phyloP scores from a whole-genome alignment of 2,113 vertebrate species.

The Grammomys dolichurus region DNA sequence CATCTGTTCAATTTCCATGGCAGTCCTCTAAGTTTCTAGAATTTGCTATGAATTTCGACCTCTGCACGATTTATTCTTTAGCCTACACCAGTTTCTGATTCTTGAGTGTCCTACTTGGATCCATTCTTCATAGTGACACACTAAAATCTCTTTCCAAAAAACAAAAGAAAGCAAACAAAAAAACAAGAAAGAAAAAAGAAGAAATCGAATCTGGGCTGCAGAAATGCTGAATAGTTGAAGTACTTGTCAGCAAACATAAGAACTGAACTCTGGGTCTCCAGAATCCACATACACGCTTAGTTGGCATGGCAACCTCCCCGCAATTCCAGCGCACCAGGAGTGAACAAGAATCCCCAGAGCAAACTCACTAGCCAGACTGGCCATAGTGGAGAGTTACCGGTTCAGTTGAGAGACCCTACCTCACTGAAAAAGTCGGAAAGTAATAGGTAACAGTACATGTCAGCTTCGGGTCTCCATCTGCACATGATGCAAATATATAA shows the following conservation, averaged over 20 bases:
- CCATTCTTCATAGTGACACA: neutral
- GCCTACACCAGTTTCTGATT: neutral
- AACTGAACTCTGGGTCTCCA: neutral
- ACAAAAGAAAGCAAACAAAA: too few relatives aligned
- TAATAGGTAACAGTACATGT: neutral
- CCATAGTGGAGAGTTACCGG: neutral
- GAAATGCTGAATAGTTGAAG: neutral
- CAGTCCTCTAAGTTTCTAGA: neutral
- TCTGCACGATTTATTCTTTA: neutral
- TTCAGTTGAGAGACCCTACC: neutral
- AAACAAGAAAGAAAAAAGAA: neutral
- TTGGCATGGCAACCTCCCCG: neutral
- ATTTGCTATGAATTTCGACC: neutral
- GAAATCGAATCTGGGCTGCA: neutral
- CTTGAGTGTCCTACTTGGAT: neutral
- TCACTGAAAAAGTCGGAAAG: neutral
- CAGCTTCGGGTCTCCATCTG: neutral
- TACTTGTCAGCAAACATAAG: neutral
- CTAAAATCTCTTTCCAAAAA: neutral
- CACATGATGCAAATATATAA: neutral
- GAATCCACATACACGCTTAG: neutral
- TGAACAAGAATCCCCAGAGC: neutral
- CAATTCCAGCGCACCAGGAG: neutral
- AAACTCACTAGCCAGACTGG: neutral
- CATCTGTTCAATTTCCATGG: neutral